Percentiles rank a stretch among this genome's conserved stretches.
phyloP scores from a whole-genome alignment of 2,888 invertebrate species.

The Heliconius erato region DNA sequence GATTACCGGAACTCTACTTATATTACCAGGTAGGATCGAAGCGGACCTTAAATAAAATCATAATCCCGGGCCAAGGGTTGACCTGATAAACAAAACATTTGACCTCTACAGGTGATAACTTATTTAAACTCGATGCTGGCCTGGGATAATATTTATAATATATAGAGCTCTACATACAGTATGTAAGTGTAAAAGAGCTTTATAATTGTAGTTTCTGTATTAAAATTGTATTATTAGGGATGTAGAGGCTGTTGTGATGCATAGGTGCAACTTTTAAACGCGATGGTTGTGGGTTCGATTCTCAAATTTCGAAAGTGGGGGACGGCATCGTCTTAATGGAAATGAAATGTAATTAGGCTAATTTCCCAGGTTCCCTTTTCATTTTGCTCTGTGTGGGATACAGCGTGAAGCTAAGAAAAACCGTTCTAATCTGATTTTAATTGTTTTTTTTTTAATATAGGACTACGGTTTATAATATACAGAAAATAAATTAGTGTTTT shows the following conservation, averaged over 20 bases:
- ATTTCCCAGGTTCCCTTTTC: no score
- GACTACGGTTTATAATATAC: no score
- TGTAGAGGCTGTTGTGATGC: not conserved
- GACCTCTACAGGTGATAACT: conserved; percentile 50
- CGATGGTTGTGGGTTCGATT: no score
- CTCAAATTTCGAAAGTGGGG: no score
- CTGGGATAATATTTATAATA: conserved; percentile 28
- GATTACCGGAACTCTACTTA: not conserved
- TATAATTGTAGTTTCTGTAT: not conserved
- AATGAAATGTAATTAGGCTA: no score
- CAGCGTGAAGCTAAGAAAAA: no score
- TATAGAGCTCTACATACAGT: not conserved
- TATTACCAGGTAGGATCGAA: conserved; percentile 19
- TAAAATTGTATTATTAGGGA: not conserved
- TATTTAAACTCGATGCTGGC: conserved; percentile 44
- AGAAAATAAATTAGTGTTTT: no score
- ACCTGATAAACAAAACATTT: conserved; percentile 47
- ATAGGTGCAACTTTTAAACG: no score
- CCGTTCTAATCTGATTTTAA: no score
- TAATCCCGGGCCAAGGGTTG: conserved; percentile 43
- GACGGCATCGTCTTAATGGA: no score
- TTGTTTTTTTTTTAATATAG: no score
- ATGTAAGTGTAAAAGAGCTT: not conserved
- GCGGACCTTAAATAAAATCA: conserved; percentile 36
- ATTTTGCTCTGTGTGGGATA: no score